Base-by-base conservation (phyloP, 2,113 vertebrate genomes). In the Lasiurus borealis region DNA sequence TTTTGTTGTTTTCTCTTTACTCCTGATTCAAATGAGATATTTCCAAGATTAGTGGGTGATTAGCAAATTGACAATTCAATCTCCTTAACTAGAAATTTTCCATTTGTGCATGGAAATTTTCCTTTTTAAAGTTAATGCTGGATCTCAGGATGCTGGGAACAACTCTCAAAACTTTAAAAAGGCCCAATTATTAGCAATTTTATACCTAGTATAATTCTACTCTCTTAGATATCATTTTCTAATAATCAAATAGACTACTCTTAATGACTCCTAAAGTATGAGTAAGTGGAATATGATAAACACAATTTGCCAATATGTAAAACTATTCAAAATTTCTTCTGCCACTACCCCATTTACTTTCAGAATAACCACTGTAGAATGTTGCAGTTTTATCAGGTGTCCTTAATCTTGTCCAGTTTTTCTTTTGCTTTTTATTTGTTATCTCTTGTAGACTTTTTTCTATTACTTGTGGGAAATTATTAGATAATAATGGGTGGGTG, bases 1-100 rank as follows among this genome's bases (percentile, higher is more conserved):
- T 88, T 87, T 94, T 71, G 2, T 44, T 88, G 34, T 87, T 91
- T 90, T 77, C 40, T 52, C 25, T 27, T 52, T 50, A 81, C 54
- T 34, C 31, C 8, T 66, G 21, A 83, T 15, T 27, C 52, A 54
- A 18, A 57, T 15, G 3, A 76, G 5, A 29, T 75, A 46, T 52
- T 75, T 46, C 34, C 2, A 66, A 66, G 69, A 62, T 6, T 54
- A 46, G 8, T 14, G 0, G 2, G 11, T 66, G 64, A 31, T 66
- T 31, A 72, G 54, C 15, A 1, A 59, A 48, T 85, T 89, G 54
- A 50, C 48, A 88, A 7, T 50, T 16, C 6, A 57, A 34, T 54
- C 15, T 1, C 11, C 18, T 34, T 66, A 81, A 44, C 3, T 5
- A 44, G 0, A 50, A 29, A 44, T 2, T 89, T 85, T 44, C 50